Conservation (phyloP, 23 tunicate species). For the Trididemnum miniatum region DNA sequence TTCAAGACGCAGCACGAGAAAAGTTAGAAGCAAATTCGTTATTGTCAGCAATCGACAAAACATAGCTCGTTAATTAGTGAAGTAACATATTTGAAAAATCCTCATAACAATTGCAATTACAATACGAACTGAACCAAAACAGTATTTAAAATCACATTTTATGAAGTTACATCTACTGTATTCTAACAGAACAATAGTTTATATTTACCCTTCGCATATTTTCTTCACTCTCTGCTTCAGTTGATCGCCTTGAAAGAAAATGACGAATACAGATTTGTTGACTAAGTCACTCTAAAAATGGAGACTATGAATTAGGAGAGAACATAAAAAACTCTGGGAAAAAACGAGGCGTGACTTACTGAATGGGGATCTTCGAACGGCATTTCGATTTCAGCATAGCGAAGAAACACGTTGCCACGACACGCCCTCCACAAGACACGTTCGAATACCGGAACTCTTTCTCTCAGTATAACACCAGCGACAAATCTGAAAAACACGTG, state of each 20-base stretch:
- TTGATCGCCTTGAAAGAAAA: conserved; percentile 93
- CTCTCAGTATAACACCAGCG: conserved; percentile 67
- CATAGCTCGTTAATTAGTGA: too few relatives aligned
- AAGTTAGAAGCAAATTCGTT: too few relatives aligned
- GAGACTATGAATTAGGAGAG: neutral
- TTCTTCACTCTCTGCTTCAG: conserved; percentile 78
- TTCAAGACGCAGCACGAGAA: too few relatives aligned
- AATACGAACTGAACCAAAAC: too few relatives aligned
- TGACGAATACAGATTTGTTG: conserved; percentile 80
- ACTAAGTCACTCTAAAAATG: conserved; percentile 53
- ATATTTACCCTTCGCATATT: conserved; percentile 88
- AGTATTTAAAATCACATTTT: too few relatives aligned
- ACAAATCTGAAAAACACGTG: conserved; percentile 54
- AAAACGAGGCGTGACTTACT: conserved; percentile 45
- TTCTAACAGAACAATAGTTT: too few relatives aligned
- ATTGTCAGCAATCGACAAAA: too few relatives aligned
- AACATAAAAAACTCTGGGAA: neutral
- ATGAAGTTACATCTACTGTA: too few relatives aligned
- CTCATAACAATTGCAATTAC: too few relatives aligned
- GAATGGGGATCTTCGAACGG: conserved; percentile 86
- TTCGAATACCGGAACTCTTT: conserved; percentile 60
- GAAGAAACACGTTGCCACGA: conserved; percentile 80
- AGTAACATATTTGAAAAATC: too few relatives aligned
- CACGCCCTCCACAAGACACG: conserved; percentile 78
- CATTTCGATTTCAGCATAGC: conserved; percentile 65